Evolutionary conservation across 2,888 invertebrate species (phyloP), one percentile per base, ranked within the genome.

Genomic region (Axea sp.): DNA sequence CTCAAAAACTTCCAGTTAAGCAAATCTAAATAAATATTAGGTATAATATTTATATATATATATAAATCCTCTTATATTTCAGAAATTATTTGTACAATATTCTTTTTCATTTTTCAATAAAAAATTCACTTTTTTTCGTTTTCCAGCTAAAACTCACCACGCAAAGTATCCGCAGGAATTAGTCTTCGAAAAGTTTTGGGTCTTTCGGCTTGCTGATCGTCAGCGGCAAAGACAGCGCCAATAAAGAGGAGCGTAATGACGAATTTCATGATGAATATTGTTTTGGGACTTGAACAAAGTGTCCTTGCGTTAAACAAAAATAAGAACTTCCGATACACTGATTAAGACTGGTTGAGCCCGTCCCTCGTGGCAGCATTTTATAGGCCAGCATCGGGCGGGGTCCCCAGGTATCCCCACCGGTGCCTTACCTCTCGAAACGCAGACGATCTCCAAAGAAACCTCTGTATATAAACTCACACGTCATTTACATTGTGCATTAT

Each of bases 101-200:
- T n/a, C n/a, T n/a, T n/a, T n/a, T n/a, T n/a, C n/a, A n/a, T n/a
- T n/a, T n/a, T n/a, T n/a, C n/a, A n/a, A n/a, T n/a, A n/a, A n/a
- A n/a, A n/a, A n/a, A n/a, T n/a, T n/a, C n/a, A n/a, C n/a, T 26
- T 5, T 3, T 19, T 3, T 45, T 17, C 17, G 14, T 45, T 8
- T 3, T 3, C 19, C 4, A 7, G 3, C 14, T 24, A 1, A 43
- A 37, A 90, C 91, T 90, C 89, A 96, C 96, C 96, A 92, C 96
- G 93, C 75, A 96, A 90, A 28, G 95, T 95, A 88, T 96, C 96
- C 81, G 96, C 96, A 31, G 96, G 96, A 81, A 96, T 96, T 78
- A 96, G 89, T 77, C 96, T 90, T 83, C 92, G 93, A 90, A 91
- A 96, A 39, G 94, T 93, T 87, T 93, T 94, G 45, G 92, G 90